A percentile compares a stretch with the other conserved stretches of the same genome.
These are phyloP conservation scores for Panagrolaimus sp. DNA, from an alignment of 1,140 invertebrate genomes.

Conservation along the genomic window DNA sequence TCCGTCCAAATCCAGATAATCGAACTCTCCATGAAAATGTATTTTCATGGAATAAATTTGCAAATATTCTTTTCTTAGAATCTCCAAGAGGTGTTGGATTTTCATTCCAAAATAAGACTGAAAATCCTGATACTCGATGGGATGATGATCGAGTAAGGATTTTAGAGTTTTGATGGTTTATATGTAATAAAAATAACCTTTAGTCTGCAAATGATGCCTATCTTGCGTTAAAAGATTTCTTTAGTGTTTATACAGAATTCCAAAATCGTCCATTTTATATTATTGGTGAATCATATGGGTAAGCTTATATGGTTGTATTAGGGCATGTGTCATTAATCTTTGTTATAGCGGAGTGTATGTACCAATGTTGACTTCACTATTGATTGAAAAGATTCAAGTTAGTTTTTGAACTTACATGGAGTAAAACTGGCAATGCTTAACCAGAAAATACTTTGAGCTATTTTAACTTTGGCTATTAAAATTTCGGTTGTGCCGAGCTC, in stretches of 20 bases:
- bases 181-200: conserved; percentile 36
- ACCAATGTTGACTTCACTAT: conserved; percentile 59
- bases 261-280: conserved; percentile 59
- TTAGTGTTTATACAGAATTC: conserved; percentile 62
- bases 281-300: conserved; percentile 61
- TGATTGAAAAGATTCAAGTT: conserved; percentile 43
- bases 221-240: conserved; percentile 62
- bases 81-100: conserved; percentile 39
- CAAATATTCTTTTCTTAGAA: conserved; percentile 37
- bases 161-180: not conserved
- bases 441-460: too few relatives aligned
- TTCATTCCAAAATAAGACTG: conserved; percentile 17
- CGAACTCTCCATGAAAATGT: conserved; percentile 59
- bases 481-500: too few relatives aligned
- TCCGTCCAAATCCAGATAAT: conserved; percentile 56
- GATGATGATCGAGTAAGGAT: not conserved
- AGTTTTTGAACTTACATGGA: not conserved
- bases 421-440: too few relatives aligned
- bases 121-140: not conserved
- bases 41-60: conserved; percentile 62
- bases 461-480: too few relatives aligned
- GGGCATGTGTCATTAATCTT: too few relatives aligned
- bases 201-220: conserved; percentile 59
- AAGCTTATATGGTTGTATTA: too few relatives aligned
- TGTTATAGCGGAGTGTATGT: conserved; percentile 60